These are phyloP conservation scores for Esox lucius DNA, from an alignment of 2,797 vertebrate species.

Conservation along the genomic window DNA sequence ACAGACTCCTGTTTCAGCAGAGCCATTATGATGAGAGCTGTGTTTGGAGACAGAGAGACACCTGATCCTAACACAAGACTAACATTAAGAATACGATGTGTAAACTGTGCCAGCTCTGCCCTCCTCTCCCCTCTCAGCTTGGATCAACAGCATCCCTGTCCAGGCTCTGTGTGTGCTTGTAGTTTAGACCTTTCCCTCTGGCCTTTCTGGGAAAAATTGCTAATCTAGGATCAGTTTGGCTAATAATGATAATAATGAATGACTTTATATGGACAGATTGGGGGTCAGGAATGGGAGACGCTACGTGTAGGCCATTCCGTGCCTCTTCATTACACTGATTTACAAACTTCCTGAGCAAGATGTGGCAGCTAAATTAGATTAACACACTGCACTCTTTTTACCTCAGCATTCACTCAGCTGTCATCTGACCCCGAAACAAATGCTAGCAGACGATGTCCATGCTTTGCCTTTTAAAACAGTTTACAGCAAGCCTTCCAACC, in stretches of 20 bases:
- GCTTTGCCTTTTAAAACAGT: neutral
- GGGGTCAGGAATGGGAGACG: too few relatives aligned
- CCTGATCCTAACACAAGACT: constrained; percentile 9
- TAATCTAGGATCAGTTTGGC: too few relatives aligned
- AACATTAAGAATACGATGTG: neutral
- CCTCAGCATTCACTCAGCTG: constrained; percentile 1
- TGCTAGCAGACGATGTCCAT: constrained; percentile 5
- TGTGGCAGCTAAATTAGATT: neutral
- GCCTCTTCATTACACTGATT: neutral
- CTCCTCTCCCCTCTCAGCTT: neutral
- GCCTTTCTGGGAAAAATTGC: too few relatives aligned
- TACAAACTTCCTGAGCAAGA: neutral
- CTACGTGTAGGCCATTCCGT: neutral
- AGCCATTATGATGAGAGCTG: constrained; percentile 2
- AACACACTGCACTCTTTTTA: neutral
- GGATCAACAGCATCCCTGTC: neutral
- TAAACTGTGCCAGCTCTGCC: constrained; percentile 1
- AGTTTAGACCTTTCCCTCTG: neutral
- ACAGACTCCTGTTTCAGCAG: neutral
- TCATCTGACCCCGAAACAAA: neutral
- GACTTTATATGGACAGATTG: too few relatives aligned
- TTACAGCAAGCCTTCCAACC: neutral
- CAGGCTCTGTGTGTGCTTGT: neutral
- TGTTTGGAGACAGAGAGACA: constrained; percentile 12
- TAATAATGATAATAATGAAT: too few relatives aligned